These are phyloP conservation scores for Hypotaenidia okinawae DNA, from an alignment of 2,797 vertebrate genomes.

Conservation along the genomic window DNA sequence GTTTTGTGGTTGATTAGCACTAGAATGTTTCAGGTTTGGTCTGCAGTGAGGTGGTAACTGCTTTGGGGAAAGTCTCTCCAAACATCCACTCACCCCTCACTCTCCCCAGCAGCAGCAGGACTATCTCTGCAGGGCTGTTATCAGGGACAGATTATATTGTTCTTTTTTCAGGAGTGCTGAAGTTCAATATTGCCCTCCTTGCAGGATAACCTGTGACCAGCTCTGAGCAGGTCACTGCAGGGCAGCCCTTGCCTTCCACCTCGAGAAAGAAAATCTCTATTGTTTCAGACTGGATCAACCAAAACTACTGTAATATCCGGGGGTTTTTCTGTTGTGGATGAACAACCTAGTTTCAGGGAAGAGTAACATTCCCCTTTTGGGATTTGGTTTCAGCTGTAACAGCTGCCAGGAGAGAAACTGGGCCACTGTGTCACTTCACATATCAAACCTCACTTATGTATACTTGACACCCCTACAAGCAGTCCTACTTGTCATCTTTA, in stretches of 20 bases:
- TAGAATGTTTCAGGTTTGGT: not conserved
- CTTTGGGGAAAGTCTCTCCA: not conserved
- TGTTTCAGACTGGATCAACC: not conserved
- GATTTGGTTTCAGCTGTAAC: not conserved
- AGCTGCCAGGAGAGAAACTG: slow-evolving; percentile 11
- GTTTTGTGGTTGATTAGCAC: not conserved
- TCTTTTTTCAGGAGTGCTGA: not conserved
- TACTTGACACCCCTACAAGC: not conserved
- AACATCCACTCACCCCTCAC: not conserved
- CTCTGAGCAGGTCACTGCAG: not conserved
- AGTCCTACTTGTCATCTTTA: not conserved
- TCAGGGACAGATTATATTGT: not conserved
- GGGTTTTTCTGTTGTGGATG: not conserved
- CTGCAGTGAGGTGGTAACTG: not conserved
- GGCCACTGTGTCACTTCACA: slow-evolving; percentile 15
- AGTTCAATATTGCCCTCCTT: not conserved
- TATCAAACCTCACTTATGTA: not conserved
- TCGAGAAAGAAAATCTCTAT: not conserved
- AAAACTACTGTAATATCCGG: not conserved
- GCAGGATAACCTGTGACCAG: not conserved
- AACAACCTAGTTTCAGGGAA: not conserved
- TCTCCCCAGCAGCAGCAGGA: not conserved
- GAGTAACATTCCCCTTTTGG: not conserved
- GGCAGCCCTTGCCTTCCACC: not conserved
- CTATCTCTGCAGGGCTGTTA: not conserved